A percentile compares a stretch with the other conserved stretches of the same genome.
Evolutionary conservation across 2,797 vertebrate species (phyloP).

Genomic region (Sebastes glaucus): DNA sequence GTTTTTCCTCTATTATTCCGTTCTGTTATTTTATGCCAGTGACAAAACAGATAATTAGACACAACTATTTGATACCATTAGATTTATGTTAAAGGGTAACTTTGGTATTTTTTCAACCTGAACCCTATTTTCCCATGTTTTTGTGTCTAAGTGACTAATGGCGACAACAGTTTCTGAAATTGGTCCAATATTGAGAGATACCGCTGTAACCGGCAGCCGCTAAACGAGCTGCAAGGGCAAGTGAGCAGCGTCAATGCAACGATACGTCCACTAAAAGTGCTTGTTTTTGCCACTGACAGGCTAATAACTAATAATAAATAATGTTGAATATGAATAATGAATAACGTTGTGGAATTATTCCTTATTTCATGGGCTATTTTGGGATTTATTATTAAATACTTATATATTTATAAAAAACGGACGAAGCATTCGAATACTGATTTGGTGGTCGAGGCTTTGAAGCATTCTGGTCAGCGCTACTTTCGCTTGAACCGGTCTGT

Average conservation of each 20-base stretch:
- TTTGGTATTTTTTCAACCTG: background rate
- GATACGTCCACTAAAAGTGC: background rate
- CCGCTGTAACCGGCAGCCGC: background rate
- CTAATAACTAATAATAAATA: too few relatives aligned
- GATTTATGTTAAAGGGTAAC: background rate
- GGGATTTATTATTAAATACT: too few relatives aligned
- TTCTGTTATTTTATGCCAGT: background rate
- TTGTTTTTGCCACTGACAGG: background rate
- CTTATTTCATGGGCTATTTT: too few relatives aligned
- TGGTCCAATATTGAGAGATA: background rate
- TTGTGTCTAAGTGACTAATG: background rate
- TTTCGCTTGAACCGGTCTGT: too few relatives aligned
- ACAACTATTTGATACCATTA: background rate
- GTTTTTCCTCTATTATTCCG: background rate
- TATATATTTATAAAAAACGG: too few relatives aligned
- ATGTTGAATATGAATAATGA: too few relatives aligned
- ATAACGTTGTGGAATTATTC: too few relatives aligned
- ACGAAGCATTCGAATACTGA: too few relatives aligned
- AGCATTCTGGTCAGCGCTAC: rapidly evolving
- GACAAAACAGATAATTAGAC: background rate
- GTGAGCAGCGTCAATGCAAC: too few relatives aligned
- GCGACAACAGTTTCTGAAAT: background rate
- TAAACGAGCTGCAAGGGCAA: too few relatives aligned
- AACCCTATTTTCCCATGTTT: background rate
- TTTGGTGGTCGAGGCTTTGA: rapidly evolving